A percentile compares a stretch with the other conserved stretches of the same genome.
phyloP scores from a whole-genome alignment of 2,888 invertebrate genomes.

The Altica lythri region DNA sequence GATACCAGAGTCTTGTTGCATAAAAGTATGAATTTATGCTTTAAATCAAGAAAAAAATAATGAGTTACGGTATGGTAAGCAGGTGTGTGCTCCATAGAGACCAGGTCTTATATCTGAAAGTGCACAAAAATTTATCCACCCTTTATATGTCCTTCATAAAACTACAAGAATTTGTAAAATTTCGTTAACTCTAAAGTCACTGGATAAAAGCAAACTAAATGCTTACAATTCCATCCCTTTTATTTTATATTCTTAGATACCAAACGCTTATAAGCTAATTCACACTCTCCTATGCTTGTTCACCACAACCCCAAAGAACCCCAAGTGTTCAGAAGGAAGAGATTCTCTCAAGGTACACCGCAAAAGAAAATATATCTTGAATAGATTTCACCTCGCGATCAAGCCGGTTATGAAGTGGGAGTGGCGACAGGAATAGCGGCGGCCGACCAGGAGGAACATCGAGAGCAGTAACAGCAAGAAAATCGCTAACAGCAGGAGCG shows the following conservation, averaged over 20 bases:
- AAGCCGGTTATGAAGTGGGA: conserved; percentile 16
- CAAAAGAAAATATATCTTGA: conserved; percentile 17
- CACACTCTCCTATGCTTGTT: neutral
- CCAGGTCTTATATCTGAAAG: too few relatives aligned
- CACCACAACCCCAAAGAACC: neutral
- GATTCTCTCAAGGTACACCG: conserved; percentile 6
- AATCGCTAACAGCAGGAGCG: conserved; percentile 55
- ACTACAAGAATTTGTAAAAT: too few relatives aligned
- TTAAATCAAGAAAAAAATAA: too few relatives aligned
- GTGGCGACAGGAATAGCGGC: conserved; percentile 21
- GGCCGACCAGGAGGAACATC: conserved; percentile 17
- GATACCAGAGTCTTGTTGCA: too few relatives aligned
- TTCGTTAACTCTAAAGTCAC: too few relatives aligned
- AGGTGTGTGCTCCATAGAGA: too few relatives aligned
- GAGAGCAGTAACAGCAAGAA: conserved; percentile 37
- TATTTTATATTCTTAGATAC: too few relatives aligned
- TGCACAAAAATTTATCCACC: too few relatives aligned
- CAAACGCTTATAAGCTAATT: neutral
- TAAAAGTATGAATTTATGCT: too few relatives aligned
- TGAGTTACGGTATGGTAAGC: too few relatives aligned
- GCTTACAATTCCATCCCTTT: neutral
- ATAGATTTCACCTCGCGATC: conserved; percentile 20
- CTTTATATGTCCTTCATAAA: too few relatives aligned
- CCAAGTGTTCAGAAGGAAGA: conserved; percentile 12
- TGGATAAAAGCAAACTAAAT: neutral